Evolutionary conservation across 2,797 vertebrate genomes (phyloP).

Genomic region (Paedocypris micromegethes): DNA sequence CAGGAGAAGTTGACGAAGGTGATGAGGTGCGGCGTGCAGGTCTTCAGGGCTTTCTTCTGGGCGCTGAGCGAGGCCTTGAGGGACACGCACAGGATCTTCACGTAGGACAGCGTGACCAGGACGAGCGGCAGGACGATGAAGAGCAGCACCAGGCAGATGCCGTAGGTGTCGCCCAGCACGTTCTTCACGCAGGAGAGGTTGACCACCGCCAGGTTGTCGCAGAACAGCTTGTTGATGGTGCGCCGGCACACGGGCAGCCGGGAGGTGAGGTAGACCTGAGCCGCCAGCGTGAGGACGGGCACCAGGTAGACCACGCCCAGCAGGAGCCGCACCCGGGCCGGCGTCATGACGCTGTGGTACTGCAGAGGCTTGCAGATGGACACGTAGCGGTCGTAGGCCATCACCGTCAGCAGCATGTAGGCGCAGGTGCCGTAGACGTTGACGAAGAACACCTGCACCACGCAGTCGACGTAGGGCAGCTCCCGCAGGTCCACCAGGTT

Average conservation of each 20-base stretch:
- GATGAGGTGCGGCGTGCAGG: slow-evolving; percentile 57
- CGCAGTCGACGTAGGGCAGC: slow-evolving; percentile 45
- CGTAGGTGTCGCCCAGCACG: slow-evolving; percentile 38
- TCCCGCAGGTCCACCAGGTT: slow-evolving; percentile 42
- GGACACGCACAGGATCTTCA: slow-evolving; percentile 51
- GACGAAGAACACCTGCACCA: slow-evolving; percentile 55
- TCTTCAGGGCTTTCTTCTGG: slow-evolving; percentile 51
- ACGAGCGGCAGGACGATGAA: slow-evolving; percentile 49
- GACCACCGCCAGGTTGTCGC: slow-evolving; percentile 52
- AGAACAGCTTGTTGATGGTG: slow-evolving; percentile 53
- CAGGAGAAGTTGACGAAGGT: slow-evolving; percentile 57
- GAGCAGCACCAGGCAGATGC: slow-evolving; percentile 40
- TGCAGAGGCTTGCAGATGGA: slow-evolving; percentile 60
- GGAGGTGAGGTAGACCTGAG: slow-evolving; percentile 52
- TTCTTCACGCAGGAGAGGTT: slow-evolving; percentile 50
- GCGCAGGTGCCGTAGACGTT: slow-evolving; percentile 50
- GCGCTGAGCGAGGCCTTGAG: slow-evolving; percentile 48
- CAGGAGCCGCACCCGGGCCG: slow-evolving; percentile 42
- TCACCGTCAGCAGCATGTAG: slow-evolving; percentile 54
- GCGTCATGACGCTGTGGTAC: slow-evolving; percentile 59
- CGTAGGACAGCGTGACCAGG: slow-evolving; percentile 54
- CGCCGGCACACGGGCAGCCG: slow-evolving; percentile 48
- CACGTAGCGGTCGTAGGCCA: slow-evolving; percentile 62
- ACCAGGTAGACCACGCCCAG: slow-evolving; percentile 42
- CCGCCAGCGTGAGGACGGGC: slow-evolving; percentile 33